Conservation (phyloP, 2,113 vertebrate genomes). For the Antechinus flavipes region DNA sequence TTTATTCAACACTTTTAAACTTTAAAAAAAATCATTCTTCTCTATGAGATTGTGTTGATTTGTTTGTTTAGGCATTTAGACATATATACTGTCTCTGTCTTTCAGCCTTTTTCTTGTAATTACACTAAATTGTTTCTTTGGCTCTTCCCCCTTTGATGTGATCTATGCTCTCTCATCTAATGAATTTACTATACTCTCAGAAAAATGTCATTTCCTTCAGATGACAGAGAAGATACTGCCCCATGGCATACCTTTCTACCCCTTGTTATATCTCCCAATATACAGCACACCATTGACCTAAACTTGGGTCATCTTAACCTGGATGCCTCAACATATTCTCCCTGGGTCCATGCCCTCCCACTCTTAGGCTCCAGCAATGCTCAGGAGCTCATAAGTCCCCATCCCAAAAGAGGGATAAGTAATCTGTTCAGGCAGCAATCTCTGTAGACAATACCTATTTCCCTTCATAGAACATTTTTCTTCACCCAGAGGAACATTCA, state of each 20-base stretch:
- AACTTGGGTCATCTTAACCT: not conserved
- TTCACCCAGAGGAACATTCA: too few relatives aligned
- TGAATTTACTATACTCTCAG: not conserved
- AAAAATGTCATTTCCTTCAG: not conserved
- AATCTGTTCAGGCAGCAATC: too few relatives aligned
- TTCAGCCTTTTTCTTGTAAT: not conserved
- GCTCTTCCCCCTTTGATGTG: not conserved
- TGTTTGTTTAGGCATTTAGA: not conserved
- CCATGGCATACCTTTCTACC: not conserved
- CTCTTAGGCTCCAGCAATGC: not conserved
- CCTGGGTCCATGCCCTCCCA: not conserved
- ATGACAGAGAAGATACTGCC: not conserved
- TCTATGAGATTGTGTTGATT: not conserved
- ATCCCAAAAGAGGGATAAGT: too few relatives aligned
- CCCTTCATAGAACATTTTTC: too few relatives aligned
- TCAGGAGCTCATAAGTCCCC: too few relatives aligned
- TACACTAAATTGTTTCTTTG: not conserved
- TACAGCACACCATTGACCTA: not conserved
- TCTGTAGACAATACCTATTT: too few relatives aligned
- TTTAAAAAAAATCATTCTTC: not conserved
- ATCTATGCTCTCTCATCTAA: not conserved
- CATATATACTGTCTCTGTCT: not conserved
- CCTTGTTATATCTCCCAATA: not conserved
- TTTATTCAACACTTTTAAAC: not conserved
- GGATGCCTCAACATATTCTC: not conserved